Base-by-base conservation (phyloP, 2,113 vertebrate genomes). In the Eonycteris spelaea region DNA sequence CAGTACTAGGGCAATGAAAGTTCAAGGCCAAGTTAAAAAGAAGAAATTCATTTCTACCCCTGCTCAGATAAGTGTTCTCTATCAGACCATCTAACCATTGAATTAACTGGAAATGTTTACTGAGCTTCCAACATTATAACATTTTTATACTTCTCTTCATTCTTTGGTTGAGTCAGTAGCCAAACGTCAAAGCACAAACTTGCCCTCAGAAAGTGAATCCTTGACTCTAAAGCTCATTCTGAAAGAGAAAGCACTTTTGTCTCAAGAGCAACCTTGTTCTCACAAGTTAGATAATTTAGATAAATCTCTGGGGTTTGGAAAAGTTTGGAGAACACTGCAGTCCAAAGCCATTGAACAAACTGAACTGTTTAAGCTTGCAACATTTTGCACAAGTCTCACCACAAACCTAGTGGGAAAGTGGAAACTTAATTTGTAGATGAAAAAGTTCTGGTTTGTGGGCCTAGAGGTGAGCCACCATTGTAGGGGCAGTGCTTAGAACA, bases 251-350 rank as follows among this genome's bases (percentile, higher is more conserved):
- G 82, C 21, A 68, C 70, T 92, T 90, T 95, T 83, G 61, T 90
- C 82, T 96, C 80, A 48, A 33, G 30, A 86, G 67, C 14, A 5
- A 82, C 65, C 77, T 68, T 97, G 80, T 95, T 94, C 96, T 91
- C 92, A 96, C 85, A 91, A 95, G 53, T 95, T 90, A 92, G 90
- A 74, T 92, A 80, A 87, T 86, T 97, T 28, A 55, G 80, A 68
- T 92, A 86, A 77, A 78, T 92, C 80, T 97, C 85, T 78, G 38
- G 73, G 92, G 73, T 61, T 95, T 95, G 84, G 85, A 92, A 85
- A 87, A 55, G n/a, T 92, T 88, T 80, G 40, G 84, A 95, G 86
- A 95, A 59, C 45, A 51, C 22, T 38, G 15, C 51, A 5, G 16
- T 82, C 70, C 75, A 55, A 63, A 65, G 28, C 80, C 77, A 70